phyloP scores from a whole-genome alignment of 2,113 vertebrate species.

The Paramisgurnus dabryanus region DNA sequence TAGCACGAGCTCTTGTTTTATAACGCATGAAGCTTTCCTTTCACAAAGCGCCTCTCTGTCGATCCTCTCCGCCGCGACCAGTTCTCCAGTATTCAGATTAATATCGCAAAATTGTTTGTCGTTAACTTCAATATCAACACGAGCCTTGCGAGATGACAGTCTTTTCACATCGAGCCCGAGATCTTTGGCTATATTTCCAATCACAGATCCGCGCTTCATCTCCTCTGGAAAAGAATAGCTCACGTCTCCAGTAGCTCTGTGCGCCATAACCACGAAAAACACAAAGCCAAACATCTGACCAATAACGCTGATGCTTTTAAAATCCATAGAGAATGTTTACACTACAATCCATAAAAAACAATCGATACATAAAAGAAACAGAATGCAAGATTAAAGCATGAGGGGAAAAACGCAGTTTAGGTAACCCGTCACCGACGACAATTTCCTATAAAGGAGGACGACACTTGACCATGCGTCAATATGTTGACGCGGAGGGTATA shows the following conservation, averaged over 20 bases:
- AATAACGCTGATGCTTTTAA: conserved; percentile 53
- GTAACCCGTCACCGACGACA: too few relatives aligned
- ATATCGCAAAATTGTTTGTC: conserved; percentile 52
- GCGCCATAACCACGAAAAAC: not conserved
- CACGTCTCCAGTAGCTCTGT: conserved; percentile 54
- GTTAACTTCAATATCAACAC: conserved; percentile 45
- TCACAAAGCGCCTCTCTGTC: conserved; percentile 73
- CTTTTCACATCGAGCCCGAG: not conserved
- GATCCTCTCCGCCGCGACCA: conserved; percentile 65
- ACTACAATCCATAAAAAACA: too few relatives aligned
- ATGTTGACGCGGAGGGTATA: too few relatives aligned
- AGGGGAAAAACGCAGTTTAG: too few relatives aligned
- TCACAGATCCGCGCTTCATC: not conserved
- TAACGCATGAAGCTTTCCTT: conserved; percentile 53
- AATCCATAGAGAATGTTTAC: not conserved
- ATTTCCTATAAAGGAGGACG: not conserved
- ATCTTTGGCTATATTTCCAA: not conserved
- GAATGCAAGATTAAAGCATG: too few relatives aligned
- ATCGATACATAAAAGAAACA: too few relatives aligned
- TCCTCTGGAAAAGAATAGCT: conserved; percentile 64
- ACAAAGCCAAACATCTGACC: not conserved
- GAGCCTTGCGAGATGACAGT: not conserved
- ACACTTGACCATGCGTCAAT: too few relatives aligned
- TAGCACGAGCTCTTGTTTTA: conserved; percentile 69
- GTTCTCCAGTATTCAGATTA: conserved; percentile 65